These are phyloP conservation scores for Leptopilina clavipes DNA, from an alignment of 1,140 invertebrate species.

Conservation along the genomic window DNA sequence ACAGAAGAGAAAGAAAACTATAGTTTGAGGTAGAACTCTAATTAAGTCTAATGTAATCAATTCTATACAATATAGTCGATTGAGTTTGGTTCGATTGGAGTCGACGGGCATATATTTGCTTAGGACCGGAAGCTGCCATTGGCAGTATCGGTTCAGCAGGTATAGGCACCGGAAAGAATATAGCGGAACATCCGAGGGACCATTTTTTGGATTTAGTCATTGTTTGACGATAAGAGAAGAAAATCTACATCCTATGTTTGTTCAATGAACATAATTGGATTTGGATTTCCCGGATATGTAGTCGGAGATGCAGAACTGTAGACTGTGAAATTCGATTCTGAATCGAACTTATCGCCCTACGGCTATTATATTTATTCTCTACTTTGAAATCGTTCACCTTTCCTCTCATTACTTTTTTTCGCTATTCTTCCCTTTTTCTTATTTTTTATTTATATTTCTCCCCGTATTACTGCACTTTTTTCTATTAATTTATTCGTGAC, in stretches of 20 bases:
- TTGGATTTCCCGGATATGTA: constrained; percentile 41
- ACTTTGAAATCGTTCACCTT: constrained; percentile 7
- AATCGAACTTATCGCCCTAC: constrained; percentile 10
- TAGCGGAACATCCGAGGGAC: constrained; percentile 16
- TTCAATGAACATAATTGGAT: constrained; percentile 43
- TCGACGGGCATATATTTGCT: not conserved
- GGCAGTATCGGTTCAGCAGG: constrained; percentile 2
- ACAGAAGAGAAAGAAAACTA: constrained; percentile 4
- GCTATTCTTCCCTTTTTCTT: not conserved
- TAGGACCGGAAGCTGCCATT: constrained; percentile 11
- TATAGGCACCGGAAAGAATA: constrained; percentile 23
- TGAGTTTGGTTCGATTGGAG: constrained; percentile 38
- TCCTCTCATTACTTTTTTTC: not conserved
- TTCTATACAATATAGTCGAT: constrained; percentile 38
- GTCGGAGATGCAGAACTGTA: constrained; percentile 33
- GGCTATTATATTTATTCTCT: constrained; percentile 14
- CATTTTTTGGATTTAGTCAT: constrained; percentile 29
- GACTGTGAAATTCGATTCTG: constrained; percentile 27
- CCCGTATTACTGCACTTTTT: not conserved
- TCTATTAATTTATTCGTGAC: not conserved
- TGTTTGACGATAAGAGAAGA: constrained; percentile 37
- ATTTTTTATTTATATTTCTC: not conserved
- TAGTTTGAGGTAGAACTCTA: not conserved
- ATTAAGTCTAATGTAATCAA: constrained; percentile 36
- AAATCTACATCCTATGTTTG: constrained; percentile 33